Conservation (phyloP, 1,140 invertebrate species). For the Microplitis demolitor region DNA sequence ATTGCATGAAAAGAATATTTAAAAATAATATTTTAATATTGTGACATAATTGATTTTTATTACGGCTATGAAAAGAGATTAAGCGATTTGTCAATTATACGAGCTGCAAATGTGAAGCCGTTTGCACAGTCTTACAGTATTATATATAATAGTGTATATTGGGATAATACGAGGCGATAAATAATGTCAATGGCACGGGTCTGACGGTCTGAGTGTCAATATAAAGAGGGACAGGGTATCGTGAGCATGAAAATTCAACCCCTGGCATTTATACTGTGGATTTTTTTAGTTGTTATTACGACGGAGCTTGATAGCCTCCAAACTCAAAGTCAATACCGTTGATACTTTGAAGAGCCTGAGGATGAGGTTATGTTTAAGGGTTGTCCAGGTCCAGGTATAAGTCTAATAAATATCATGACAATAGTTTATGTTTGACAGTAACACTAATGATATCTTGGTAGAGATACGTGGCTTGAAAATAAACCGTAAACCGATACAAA, state of each 20-base stretch:
- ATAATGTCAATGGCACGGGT: no score
- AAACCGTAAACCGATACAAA: constrained; percentile 44
- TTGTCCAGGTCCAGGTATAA: not conserved
- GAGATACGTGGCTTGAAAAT: constrained; percentile 26
- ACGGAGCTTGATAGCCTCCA: not conserved
- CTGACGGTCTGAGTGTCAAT: no score
- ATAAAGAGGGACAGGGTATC: no score
- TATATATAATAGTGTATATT: not conserved
- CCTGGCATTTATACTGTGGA: not conserved
- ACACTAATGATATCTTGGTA: constrained; percentile 42
- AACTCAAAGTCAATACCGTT: not conserved
- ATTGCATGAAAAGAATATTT: no score
- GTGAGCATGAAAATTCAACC: no score
- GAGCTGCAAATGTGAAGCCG: not conserved
- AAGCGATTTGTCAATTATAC: constrained; percentile 1
- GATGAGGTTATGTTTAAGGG: no score
- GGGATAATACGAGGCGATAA: no score
- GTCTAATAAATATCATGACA: constrained; percentile 40
- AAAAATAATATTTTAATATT: no score
- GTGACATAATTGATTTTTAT: no score
- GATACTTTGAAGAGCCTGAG: no score
- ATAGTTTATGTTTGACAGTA: constrained; percentile 43
- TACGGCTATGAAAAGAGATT: not conserved
- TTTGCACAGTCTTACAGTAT: not conserved
- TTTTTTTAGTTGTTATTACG: not conserved